phyloP scores from a whole-genome alignment of 2,888 invertebrate genomes.

The Brassicogethes aeneus region DNA sequence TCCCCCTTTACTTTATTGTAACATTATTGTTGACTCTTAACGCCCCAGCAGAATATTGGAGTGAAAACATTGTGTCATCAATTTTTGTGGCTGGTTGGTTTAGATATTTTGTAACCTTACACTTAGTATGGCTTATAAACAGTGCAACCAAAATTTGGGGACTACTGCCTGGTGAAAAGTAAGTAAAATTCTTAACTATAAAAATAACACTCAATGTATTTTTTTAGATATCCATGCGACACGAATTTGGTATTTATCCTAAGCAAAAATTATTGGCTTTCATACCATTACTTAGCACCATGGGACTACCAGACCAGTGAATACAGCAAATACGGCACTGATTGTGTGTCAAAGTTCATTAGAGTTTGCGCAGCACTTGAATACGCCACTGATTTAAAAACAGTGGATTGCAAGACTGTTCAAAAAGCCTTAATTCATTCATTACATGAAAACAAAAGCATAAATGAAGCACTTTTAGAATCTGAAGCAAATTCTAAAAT shows the following conservation, averaged over 20 bases:
- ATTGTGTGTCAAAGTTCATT: constrained; percentile 58
- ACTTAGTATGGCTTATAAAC: constrained; percentile 63
- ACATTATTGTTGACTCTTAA: constrained; percentile 64
- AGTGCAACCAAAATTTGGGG: constrained; percentile 68
- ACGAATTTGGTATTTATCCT: constrained; percentile 68
- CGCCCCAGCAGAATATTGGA: constrained; percentile 72
- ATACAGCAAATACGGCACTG: constrained; percentile 65
- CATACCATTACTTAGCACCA: constrained; percentile 70
- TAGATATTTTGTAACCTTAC: constrained; percentile 54
- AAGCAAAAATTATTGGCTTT: constrained; percentile 68
- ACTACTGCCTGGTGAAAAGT: constrained; percentile 59
- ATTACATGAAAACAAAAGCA: constrained; percentile 46
- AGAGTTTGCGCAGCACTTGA: constrained; percentile 62
- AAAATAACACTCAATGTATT: not conserved
- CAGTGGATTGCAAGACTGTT: constrained; percentile 53
- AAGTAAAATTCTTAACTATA: constrained; percentile 43
- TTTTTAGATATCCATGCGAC: constrained; percentile 54
- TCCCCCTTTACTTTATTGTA: constrained; percentile 55
- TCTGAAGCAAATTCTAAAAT: constrained; percentile 32
- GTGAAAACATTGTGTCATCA: constrained; percentile 53
- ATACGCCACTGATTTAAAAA: constrained; percentile 53
- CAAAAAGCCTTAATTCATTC: constrained; percentile 54
- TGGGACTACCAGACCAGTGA: constrained; percentile 78
- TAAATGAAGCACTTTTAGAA: constrained; percentile 37
- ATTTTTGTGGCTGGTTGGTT: constrained; percentile 61